phyloP scores from a whole-genome alignment of 2,113 vertebrate species.

The Hoplias malabaricus region DNA sequence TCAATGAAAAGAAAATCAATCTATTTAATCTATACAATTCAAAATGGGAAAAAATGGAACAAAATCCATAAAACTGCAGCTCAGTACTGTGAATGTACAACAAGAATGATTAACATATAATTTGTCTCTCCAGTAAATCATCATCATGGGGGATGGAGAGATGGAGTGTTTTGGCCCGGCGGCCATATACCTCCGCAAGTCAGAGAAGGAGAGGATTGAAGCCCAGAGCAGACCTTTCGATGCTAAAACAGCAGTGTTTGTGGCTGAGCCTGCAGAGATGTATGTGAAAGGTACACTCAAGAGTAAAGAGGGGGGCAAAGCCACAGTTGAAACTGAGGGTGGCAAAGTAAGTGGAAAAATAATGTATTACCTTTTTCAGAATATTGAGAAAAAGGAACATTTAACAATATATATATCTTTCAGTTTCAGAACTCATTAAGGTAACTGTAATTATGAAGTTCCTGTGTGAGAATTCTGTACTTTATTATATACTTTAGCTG shows the following conservation, averaged over 20 bases:
- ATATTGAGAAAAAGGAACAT: too few relatives aligned
- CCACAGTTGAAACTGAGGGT: constrained; percentile 70
- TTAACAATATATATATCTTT: too few relatives aligned
- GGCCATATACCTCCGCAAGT: constrained; percentile 80
- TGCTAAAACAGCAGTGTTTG: constrained; percentile 80
- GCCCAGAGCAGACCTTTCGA: constrained; percentile 82
- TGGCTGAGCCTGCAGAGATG: constrained; percentile 71
- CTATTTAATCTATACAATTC: too few relatives aligned
- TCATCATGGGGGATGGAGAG: constrained; percentile 79
- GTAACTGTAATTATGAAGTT: too few relatives aligned
- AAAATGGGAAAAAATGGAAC: background rate
- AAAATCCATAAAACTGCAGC: too few relatives aligned
- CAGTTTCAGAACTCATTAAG: too few relatives aligned
- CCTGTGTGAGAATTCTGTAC: too few relatives aligned
- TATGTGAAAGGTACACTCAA: constrained; percentile 77
- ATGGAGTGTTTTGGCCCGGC: constrained; percentile 83
- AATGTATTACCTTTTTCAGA: too few relatives aligned
- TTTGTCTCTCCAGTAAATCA: constrained; percentile 49
- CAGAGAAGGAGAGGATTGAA: constrained; percentile 83
- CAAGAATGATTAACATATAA: background rate
- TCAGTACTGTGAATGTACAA: too few relatives aligned
- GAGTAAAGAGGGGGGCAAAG: constrained; percentile 80
- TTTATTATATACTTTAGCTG: too few relatives aligned
- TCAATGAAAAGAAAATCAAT: too few relatives aligned
- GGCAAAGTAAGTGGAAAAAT: constrained; percentile 68